Conservation (phyloP, 2,113 vertebrate species). For the Entelurus aequoreus region DNA sequence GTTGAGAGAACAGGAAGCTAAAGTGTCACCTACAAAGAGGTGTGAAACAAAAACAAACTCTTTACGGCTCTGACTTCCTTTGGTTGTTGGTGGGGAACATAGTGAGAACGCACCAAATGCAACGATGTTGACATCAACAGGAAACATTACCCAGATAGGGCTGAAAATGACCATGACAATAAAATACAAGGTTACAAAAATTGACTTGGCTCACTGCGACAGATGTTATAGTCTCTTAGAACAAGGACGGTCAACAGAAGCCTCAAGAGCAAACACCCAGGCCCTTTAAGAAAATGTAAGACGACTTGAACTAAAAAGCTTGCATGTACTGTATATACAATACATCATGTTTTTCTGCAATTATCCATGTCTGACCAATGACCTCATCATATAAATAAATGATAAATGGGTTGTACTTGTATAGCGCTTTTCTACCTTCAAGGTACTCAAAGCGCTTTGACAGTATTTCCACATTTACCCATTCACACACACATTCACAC, state of each 20-base stretch:
- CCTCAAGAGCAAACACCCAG: background rate
- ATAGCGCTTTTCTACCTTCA: too few relatives aligned
- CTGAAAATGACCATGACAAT: slow-evolving; percentile 23
- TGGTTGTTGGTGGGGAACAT: slow-evolving; percentile 30
- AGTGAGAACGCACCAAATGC: slow-evolving; percentile 13
- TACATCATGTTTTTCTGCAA: background rate
- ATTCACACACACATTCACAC: too few relatives aligned
- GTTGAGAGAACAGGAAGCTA: slow-evolving; percentile 54
- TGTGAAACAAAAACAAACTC: slow-evolving; percentile 62
- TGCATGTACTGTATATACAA: background rate
- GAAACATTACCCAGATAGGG: slow-evolving; percentile 10
- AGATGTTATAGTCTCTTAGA: slow-evolving; percentile 5
- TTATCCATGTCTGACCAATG: background rate
- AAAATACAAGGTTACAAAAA: slow-evolving; percentile 1
- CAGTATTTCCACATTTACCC: too few relatives aligned
- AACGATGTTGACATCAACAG: slow-evolving; percentile 21
- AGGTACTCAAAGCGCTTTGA: too few relatives aligned
- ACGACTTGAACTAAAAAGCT: background rate
- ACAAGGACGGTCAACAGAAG: slow-evolving; percentile 12
- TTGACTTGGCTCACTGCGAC: background rate
- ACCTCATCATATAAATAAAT: background rate
- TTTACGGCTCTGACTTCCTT: slow-evolving; percentile 68
- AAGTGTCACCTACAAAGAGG: slow-evolving; percentile 54
- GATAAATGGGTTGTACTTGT: too few relatives aligned
- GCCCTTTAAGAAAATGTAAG: background rate